Evolutionary conservation across 2,113 vertebrate species (phyloP).

Genomic region (Pycnonotus jocosus): DNA sequence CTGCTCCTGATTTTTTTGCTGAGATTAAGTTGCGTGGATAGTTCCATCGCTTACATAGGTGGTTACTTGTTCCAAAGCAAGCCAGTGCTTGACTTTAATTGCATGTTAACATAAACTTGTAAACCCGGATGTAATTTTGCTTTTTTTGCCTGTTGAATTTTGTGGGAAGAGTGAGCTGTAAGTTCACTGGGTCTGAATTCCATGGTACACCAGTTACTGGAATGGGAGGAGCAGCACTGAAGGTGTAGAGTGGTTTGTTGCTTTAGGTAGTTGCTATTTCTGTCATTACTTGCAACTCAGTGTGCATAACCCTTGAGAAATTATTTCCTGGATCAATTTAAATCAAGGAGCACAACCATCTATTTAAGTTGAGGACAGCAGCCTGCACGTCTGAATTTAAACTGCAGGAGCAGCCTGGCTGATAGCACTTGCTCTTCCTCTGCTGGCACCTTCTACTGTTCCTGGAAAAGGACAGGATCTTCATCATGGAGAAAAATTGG

Average conservation of each 20-base stretch:
- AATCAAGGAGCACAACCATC: not conserved
- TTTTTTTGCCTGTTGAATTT: not conserved
- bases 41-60: not conserved
- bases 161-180: not conserved
- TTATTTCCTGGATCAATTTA: conserved; percentile 28
- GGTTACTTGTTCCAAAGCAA: not conserved
- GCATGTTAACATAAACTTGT: not conserved
- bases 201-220: not conserved
- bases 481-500: not conserved
- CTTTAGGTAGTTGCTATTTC: not conserved
- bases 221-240: not conserved
- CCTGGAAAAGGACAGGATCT: not conserved
- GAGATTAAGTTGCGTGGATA: not conserved
- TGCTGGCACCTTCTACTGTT: not conserved
- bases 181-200: not conserved
- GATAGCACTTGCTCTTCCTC: not conserved
- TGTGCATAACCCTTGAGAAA: not conserved
- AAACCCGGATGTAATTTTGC: not conserved
- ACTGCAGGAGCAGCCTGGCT: not conserved
- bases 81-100: not conserved
- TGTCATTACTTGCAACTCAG: not conserved
- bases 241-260: not conserved
- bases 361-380: not conserved
- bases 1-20: not conserved
- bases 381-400: not conserved